Conservation (phyloP, 2,797 vertebrate genomes). For the Artibeus jamaicensis region DNA sequence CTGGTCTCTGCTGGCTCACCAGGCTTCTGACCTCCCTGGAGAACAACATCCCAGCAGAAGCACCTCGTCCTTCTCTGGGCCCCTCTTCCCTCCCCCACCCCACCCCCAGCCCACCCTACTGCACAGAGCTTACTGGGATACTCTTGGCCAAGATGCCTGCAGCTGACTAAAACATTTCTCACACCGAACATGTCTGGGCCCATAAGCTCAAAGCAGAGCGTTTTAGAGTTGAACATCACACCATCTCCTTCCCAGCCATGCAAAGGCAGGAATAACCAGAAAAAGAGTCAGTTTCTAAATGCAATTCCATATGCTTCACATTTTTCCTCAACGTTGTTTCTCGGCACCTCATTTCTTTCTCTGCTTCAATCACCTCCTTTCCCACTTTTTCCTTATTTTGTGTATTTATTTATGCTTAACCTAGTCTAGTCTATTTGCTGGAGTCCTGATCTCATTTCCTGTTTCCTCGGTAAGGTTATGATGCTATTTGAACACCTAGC, state of each 20-base stretch:
- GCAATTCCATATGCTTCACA: accelerated
- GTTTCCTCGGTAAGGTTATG: neutral
- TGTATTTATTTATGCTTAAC: neutral
- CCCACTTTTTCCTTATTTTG: neutral
- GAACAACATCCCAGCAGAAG: neutral
- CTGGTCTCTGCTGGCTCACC: neutral
- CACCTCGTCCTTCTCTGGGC: no score
- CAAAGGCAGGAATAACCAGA: neutral
- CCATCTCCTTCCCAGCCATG: neutral
- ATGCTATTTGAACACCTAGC: neutral
- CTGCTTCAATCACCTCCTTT: neutral
- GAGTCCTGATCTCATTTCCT: neutral
- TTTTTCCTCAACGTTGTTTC: neutral
- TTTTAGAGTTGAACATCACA: neutral
- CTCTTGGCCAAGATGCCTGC: neutral
- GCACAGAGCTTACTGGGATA: neutral
- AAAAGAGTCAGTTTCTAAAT: neutral
- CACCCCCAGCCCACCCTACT: neutral
- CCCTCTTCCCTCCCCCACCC: neutral
- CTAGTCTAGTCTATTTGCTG: neutral
- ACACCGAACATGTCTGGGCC: neutral
- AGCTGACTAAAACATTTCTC: neutral
- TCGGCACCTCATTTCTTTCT: neutral
- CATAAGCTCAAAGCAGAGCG: neutral
- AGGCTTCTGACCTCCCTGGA: neutral